Base-by-base conservation (phyloP, 2,888 invertebrate genomes). In the Acronicta aceris region DNA sequence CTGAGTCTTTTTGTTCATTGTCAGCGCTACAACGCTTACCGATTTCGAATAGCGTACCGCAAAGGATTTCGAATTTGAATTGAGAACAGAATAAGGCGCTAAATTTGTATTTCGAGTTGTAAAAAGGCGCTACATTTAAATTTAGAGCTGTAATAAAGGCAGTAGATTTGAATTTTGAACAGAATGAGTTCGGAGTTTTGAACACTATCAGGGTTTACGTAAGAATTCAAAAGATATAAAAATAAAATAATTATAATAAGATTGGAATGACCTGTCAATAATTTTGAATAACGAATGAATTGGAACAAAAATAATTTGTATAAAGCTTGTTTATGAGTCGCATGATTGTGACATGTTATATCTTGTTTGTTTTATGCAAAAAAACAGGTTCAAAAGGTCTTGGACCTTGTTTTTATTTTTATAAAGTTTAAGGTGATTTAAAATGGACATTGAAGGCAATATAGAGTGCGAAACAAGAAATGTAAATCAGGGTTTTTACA, bases 1-100 rank as follows among this genome's bases (percentile, higher is more conserved):
- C 92, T 85, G 88, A 78, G 78, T 88, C 88, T 92, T 93, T 92
- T 93, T 92, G 89, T 89, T 82, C 89, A 89, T 89, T 89, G 89
- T 89, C 85, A 84, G 81, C 78, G 78, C 73, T 74, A 76, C 76
- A 77, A 74, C 78, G 78, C 74, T 83, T 79, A 83, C 83, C 81
- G 85, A 85, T 88, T 85, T 86, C 82, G 81, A 86, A 86, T 86
- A 81, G 81, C 78, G 83, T 81, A 83, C 81, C 74, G 68, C 51
- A 46, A 74, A 75, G 79, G 76, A 79, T 77, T 80, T 80, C 75
- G 65, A 79, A 77, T 80, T 75, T 57, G 57, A 57, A 67, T 76
- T 69, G 59, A 30, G 71, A 67, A 43, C 71, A 65, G 53, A 60
- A 63, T 64, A 59, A 54, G 52, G 55, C 55, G 65, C 48, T 45